These are phyloP conservation scores for Serrognathus titanus DNA, from an alignment of 2,888 invertebrate species.

Conservation along the genomic window DNA sequence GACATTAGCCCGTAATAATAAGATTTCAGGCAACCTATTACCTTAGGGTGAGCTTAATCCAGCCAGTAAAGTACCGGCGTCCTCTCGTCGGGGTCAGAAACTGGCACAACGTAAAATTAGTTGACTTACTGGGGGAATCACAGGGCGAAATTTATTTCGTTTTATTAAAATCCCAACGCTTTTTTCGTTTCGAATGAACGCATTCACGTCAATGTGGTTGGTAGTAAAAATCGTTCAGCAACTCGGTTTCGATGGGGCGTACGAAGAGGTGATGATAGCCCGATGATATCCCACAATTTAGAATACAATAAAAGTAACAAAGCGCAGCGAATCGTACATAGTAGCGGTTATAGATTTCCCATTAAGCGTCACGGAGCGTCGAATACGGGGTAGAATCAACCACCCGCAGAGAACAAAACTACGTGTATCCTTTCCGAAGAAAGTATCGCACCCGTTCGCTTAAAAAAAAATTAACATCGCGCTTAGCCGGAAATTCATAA, in stretches of 20 bases:
- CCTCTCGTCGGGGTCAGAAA: neutral
- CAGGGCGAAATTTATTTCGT: neutral
- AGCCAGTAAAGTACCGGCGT: conserved; percentile 1
- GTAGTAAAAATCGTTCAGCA: neutral
- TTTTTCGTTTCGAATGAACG: no score
- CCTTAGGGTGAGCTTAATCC: conserved; percentile 2
- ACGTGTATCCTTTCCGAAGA: no score
- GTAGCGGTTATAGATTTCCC: conserved; percentile 39
- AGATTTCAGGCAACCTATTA: conserved; percentile 6
- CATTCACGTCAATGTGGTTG: no score
- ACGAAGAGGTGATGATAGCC: conserved; percentile 11
- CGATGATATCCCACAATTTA: conserved; percentile 25
- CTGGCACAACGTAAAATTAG: neutral
- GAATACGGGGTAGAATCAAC: conserved; percentile 28
- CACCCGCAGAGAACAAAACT: neutral
- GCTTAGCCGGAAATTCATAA: no score
- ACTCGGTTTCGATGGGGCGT: neutral
- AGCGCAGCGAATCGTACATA: conserved; percentile 36
- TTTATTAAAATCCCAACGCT: neutral
- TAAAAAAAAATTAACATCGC: no score
- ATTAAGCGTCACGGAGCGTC: conserved; percentile 37
- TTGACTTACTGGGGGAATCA: neutral
- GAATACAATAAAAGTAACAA: conserved; percentile 38
- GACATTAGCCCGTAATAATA: conserved; percentile 7
- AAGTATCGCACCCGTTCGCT: no score